phyloP scores from a whole-genome alignment of 2,888 invertebrate species.

The Spatulosminthurus flaviceps region DNA sequence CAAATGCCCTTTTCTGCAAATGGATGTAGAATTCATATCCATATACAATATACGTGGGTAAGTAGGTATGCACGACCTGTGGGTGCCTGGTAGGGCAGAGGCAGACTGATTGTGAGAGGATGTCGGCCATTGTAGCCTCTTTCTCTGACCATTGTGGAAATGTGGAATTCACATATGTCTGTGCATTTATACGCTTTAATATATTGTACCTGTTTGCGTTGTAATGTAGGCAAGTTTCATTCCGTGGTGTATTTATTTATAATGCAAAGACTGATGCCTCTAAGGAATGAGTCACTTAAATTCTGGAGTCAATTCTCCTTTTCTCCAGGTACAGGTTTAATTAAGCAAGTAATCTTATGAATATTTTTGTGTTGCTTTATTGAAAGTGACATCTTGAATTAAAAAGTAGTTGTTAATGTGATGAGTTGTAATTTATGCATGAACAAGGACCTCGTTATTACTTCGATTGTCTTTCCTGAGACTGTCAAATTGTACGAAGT shows the following conservation, averaged over 20 bases:
- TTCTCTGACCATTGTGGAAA: no score
- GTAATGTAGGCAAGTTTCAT: background rate
- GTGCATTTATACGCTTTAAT: no score
- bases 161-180: no score
- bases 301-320: constrained; percentile 20
- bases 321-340: constrained; percentile 39
- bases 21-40: no score
- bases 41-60: no score
- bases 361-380: background rate
- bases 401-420: constrained; percentile 46
- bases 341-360: constrained; percentile 32
- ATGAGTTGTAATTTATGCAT: constrained; percentile 51
- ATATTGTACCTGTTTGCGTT: no score
- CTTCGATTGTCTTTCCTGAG: constrained; percentile 47
- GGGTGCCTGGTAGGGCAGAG: no score
- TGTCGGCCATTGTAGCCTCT: no score
- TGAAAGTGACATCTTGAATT: constrained; percentile 34
- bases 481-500: no score
- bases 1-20: no score
- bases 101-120: no score
- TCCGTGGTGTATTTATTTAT: constrained; percentile 21
- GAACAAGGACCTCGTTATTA: constrained; percentile 51
- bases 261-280: constrained; percentile 12
- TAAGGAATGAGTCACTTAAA: constrained; percentile 14
- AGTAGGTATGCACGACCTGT: no score